phyloP scores from a whole-genome alignment of 2,888 invertebrate genomes.

The Chloroclystis v-ata region DNA sequence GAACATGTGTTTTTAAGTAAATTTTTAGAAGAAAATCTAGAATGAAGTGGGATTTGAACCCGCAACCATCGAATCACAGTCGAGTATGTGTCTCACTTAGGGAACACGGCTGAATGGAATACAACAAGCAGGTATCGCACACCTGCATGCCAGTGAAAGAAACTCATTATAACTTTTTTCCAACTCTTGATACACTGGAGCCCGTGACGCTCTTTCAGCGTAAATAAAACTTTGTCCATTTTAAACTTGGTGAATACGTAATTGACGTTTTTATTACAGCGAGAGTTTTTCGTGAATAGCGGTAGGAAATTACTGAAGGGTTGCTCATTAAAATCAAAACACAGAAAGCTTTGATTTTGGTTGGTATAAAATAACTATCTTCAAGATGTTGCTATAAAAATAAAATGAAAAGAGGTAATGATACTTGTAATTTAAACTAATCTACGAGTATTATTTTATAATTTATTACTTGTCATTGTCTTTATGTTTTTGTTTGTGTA shows the following conservation, averaged over 20 bases:
- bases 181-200: constrained; percentile 31
- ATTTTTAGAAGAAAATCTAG: too few species aligned
- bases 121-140: neutral
- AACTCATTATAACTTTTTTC: constrained; percentile 53
- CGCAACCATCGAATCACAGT: too few species aligned
- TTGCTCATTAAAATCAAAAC: neutral
- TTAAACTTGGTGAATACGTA: constrained; percentile 37
- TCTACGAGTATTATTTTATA: too few species aligned
- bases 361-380: too few species aligned
- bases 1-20: too few species aligned
- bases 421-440: too few species aligned
- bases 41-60: too few species aligned
- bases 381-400: too few species aligned
- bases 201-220: constrained; percentile 36
- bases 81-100: too few species aligned
- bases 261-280: constrained; percentile 37
- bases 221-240: constrained; percentile 47
- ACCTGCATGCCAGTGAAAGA: constrained; percentile 39
- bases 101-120: too few species aligned
- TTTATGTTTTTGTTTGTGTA: neutral
- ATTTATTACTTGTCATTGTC: too few species aligned
- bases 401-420: too few species aligned
- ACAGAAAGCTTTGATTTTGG: neutral
- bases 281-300: neutral
- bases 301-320: neutral